Percentiles rank a stretch among this genome's conserved stretches.
phyloP scores from a whole-genome alignment of 2,888 invertebrate species.

The Ochropleura plecta region DNA sequence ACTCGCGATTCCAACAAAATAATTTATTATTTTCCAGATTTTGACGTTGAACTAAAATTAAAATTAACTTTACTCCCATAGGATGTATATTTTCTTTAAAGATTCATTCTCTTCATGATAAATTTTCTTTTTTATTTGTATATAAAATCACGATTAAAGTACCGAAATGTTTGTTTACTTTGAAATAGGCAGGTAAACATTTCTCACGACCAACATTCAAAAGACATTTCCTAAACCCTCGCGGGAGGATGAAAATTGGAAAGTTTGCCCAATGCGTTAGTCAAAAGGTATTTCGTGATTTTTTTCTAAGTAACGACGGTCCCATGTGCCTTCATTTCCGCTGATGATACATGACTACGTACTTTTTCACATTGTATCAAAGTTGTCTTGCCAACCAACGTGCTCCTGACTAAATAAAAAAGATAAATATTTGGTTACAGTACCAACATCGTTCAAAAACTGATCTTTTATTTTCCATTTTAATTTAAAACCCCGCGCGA shows the following conservation, averaged over 20 bases:
- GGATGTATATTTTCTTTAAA: conserved; percentile 28
- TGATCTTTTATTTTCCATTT: conserved; percentile 27
- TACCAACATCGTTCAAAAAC: conserved; percentile 7
- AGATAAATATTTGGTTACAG: conserved; percentile 5
- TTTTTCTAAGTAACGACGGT: conserved; percentile 20
- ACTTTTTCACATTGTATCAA: conserved; percentile 28
- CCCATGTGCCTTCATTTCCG: conserved; percentile 27
- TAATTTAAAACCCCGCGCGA: conserved; percentile 34
- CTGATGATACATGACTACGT: conserved; percentile 25
- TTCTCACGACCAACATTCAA: conserved; percentile 9
- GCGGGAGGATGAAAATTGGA: conserved; percentile 23
- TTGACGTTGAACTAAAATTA: conserved; percentile 25
- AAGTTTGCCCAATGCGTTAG: conserved; percentile 32
- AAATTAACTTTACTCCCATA: conserved; percentile 50
- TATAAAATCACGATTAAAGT: conserved; percentile 18
- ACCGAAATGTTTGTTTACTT: conserved; percentile 21
- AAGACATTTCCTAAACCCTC: conserved; percentile 30
- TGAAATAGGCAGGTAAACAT: conserved; percentile 15
- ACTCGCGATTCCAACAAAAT: conserved; percentile 19
- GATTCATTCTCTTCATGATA: conserved; percentile 11
- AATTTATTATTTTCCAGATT: conserved; percentile 37
- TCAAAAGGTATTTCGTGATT: conserved; percentile 35
- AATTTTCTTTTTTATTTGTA: conserved; percentile 24
- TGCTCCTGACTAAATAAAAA: conserved; percentile 5
- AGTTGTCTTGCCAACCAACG: conserved; percentile 9